phyloP scores from a whole-genome alignment of 30 jellyfish, hydroid and myxozoan species.

The Aurelia sp. region DNA sequence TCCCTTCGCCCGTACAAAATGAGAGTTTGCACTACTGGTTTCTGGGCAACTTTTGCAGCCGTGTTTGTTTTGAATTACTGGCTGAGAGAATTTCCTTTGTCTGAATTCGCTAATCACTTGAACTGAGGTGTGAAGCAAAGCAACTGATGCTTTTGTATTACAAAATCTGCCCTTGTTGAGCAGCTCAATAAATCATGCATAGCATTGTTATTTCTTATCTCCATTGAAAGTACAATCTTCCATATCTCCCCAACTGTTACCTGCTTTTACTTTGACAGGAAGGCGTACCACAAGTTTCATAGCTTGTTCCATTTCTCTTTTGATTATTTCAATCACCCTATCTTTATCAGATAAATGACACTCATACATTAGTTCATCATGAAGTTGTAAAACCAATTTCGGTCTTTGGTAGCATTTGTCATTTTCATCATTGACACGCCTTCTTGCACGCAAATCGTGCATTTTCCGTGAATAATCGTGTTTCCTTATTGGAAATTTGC shows the following conservation, averaged over 20 bases:
- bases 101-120: too few relatives aligned
- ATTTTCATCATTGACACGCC: not conserved
- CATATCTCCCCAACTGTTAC: conserved; percentile 93
- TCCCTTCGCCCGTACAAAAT: too few relatives aligned
- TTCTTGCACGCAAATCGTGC: not conserved
- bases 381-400: conserved; percentile 86
- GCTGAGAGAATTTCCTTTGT: too few relatives aligned
- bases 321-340: conserved; percentile 47
- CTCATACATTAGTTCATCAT: conserved; percentile 96
- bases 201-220: too few relatives aligned
- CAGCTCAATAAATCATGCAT: too few relatives aligned
- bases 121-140: too few relatives aligned
- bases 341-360: conserved; percentile 52
- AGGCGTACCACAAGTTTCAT: conserved; percentile 74
- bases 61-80: too few relatives aligned
- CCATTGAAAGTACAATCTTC: not conserved
- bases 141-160: too few relatives aligned
- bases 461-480: not conserved
- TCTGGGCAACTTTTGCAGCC: too few relatives aligned
- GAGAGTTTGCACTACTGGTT: too few relatives aligned
- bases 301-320: conserved; percentile 94
- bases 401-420: conserved; percentile 38
- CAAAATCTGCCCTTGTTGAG: too few relatives aligned
- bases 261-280: conserved; percentile 92
- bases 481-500: conserved; percentile 7